phyloP scores from a whole-genome alignment of 2,797 vertebrate species.

The Semotilus atromaculatus region DNA sequence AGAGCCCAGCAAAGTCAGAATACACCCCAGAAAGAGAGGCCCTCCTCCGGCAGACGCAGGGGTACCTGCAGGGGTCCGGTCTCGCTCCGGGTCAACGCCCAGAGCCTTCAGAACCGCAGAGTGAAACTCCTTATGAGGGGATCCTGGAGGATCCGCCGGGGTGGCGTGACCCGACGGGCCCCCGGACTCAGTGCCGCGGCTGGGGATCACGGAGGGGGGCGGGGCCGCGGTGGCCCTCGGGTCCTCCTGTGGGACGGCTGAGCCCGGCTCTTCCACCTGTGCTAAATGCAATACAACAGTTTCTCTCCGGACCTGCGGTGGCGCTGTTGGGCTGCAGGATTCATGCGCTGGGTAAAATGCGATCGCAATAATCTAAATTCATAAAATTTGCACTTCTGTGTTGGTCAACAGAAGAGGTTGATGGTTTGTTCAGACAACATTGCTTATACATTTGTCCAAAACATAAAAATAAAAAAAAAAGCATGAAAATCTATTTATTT shows the following conservation, averaged over 20 bases:
- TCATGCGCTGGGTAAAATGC: background rate
- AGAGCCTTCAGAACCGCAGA: constrained; percentile 81
- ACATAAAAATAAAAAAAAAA: too few relatives aligned
- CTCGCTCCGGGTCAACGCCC: constrained; percentile 70
- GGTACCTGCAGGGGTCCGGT: constrained; percentile 81
- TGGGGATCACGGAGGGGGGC: constrained; percentile 43
- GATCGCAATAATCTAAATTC: background rate
- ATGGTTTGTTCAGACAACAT: background rate
- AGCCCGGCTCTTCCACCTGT: constrained; percentile 59
- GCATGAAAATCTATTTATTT: too few relatives aligned
- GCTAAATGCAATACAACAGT: constrained; percentile 70
- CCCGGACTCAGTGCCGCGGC: constrained; percentile 43
- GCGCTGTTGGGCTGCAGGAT: background rate
- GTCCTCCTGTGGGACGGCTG: constrained; percentile 53
- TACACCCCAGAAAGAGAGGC: constrained; percentile 33
- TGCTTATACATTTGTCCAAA: too few relatives aligned
- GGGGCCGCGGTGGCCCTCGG: constrained; percentile 49
- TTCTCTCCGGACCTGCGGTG: constrained; percentile 55
- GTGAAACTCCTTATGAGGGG: constrained; percentile 84
- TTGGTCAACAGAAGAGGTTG: background rate
- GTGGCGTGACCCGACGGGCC: constrained; percentile 37
- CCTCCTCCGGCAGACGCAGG: constrained; percentile 39
- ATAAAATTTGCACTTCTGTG: too few relatives aligned
- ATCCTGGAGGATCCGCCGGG: constrained; percentile 59
- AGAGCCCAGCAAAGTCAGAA: constrained; percentile 37